Percentiles rank a stretch among this genome's conserved stretches.
Evolutionary conservation across 2,888 invertebrate genomes (phyloP).

Genomic region (Epinotia brunnichana): DNA sequence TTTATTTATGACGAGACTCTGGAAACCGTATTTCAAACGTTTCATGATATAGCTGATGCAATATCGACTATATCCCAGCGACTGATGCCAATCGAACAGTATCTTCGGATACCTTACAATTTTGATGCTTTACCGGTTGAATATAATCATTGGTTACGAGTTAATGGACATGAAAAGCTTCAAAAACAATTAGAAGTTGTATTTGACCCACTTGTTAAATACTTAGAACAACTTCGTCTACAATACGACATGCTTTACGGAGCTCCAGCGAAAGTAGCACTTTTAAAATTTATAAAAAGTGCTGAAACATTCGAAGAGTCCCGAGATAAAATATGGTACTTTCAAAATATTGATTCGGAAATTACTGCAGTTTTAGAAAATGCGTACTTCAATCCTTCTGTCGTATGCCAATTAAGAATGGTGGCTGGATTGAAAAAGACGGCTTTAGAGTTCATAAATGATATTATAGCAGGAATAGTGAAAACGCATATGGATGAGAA

Average conservation of each 20-base stretch:
- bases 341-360: slow-evolving; percentile 84
- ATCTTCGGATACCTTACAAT: slow-evolving; percentile 70
- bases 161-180: slow-evolving; percentile 80
- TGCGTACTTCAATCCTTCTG: slow-evolving; percentile 87
- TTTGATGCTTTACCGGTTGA: slow-evolving; percentile 82
- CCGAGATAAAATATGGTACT: slow-evolving; percentile 85
- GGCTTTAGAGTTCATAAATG: slow-evolving; percentile 83
- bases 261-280: slow-evolving; percentile 70
- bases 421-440: slow-evolving; percentile 85
- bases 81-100: slow-evolving; percentile 84
- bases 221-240: slow-evolving; percentile 78
- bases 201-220: slow-evolving; percentile 83
- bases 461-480: slow-evolving; percentile 86
- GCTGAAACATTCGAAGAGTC: slow-evolving; percentile 84
- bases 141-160: slow-evolving; percentile 83
- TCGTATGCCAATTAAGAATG: slow-evolving; percentile 85
- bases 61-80: slow-evolving; percentile 83
- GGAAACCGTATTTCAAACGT: slow-evolving; percentile 81
- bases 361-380: slow-evolving; percentile 85
- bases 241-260: slow-evolving; percentile 85
- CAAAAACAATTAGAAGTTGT: slow-evolving; percentile 78
- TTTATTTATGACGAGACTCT: slow-evolving; percentile 85
- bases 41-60: slow-evolving; percentile 82
- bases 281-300: slow-evolving; percentile 77
- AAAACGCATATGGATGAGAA: slow-evolving; percentile 86